A percentile compares a stretch with the other conserved stretches of the same genome.
These are phyloP conservation scores for Macrobrachium rosenbergii DNA, from an alignment of 1,140 invertebrate species.

Conservation along the genomic window DNA sequence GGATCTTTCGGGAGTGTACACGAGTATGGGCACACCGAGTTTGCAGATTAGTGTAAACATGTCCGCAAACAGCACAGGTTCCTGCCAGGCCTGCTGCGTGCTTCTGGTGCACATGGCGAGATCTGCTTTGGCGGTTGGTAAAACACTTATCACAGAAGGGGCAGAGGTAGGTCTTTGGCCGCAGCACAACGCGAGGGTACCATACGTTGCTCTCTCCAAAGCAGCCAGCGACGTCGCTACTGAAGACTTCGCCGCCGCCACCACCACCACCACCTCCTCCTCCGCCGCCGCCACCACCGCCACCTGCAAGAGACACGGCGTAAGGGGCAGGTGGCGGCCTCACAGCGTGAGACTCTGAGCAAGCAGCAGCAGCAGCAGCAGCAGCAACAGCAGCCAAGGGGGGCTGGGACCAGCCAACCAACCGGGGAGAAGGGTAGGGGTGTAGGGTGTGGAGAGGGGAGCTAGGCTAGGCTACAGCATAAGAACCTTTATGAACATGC, in stretches of 20 bases:
- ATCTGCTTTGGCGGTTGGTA: slow-evolving; percentile 63
- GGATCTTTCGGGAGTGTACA: slow-evolving; percentile 61
- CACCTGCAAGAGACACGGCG: slow-evolving; percentile 64
- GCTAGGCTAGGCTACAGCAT: slow-evolving; percentile 47
- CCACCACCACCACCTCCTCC: slow-evolving; percentile 19
- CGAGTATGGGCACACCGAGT: slow-evolving; percentile 61
- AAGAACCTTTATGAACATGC: slow-evolving; percentile 24
- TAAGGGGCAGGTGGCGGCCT: slow-evolving; percentile 60
- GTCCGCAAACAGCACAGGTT: slow-evolving; percentile 59
- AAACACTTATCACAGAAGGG: slow-evolving; percentile 65
- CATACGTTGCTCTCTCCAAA: slow-evolving; percentile 48
- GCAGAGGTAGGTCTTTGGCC: slow-evolving; percentile 64
- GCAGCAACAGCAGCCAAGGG: too few species aligned
- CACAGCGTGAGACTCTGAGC: slow-evolving; percentile 48
- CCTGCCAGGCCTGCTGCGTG: slow-evolving; percentile 62
- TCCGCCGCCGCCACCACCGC: slow-evolving; percentile 38
- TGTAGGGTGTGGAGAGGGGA: slow-evolving; percentile 23
- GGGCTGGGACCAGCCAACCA: slow-evolving; percentile 29
- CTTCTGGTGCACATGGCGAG: slow-evolving; percentile 64
- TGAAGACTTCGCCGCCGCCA: slow-evolving; percentile 8
- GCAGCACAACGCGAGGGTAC: slow-evolving; percentile 62
- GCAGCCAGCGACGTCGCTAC: slow-evolving; percentile 27
- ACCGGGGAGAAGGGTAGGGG: neutral
- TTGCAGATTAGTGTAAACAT: slow-evolving; percentile 63
- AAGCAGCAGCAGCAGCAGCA: slow-evolving; percentile 57